Base-by-base conservation (phyloP, 37 sponge, comb jelly and placozoan species). In the Chondrosia reniformis region DNA sequence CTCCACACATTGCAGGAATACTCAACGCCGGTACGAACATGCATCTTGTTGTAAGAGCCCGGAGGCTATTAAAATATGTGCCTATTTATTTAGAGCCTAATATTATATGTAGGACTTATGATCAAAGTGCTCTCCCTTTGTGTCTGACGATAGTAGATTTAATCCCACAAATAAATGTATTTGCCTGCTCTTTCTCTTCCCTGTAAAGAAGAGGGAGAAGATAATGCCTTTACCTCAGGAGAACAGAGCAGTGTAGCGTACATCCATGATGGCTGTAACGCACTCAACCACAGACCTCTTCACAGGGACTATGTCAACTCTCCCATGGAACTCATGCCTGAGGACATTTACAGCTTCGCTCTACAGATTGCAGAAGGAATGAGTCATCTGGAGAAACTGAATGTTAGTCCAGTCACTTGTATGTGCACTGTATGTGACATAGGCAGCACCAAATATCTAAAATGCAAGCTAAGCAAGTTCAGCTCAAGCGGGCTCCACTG, bases 301-400 rank as follows among this genome's bases (percentile, higher is more conserved):
- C n/a, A 56, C 49, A 72, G 55, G 1, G 84, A 90, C 74, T 90
- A 90, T 56, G 13, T 83, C 44, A 83, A 80, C 75, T 45, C 33
- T 33, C 80, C 74, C 32, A 65, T 81, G 1, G 63, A 63, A 30
- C 41, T 91, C 15, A 45, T 74, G 32, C 83, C 76, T 74, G 91
- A 86, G 27, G 91, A 91, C 57, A 59, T 86, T 19, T 57, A 62
- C 24, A 86, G 84, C 83, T 91, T 91, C 84, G 91, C 91, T 12
- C 77, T 91, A 7, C 91, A 91, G 46, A 91, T 91, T 40, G 87
- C 87, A 0, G 38, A 59, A 40, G 91, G 91, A 0, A 41, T 91
- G 37, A 36, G 77, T 39, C 91, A 91, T 71, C 33, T 91, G 63
- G 76, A 83, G 28, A 39, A 33, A 0, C 46, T 79, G 41, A 56